Evolutionary conservation across 2,888 invertebrate species (phyloP), one percentile per base, ranked within the genome.

Genomic region (Sisyra terminalis): DNA sequence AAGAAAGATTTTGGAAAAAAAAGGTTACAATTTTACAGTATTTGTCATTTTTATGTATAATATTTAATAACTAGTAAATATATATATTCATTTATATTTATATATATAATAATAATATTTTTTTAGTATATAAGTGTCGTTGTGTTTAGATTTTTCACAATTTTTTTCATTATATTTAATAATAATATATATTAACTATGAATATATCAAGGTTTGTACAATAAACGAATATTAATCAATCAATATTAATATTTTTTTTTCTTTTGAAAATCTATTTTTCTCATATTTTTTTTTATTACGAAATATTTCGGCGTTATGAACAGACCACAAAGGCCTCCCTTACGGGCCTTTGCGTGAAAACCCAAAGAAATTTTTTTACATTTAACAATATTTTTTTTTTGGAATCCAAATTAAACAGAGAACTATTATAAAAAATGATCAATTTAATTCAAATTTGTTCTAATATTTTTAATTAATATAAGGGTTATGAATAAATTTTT

Each of bases 91-190:
- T 32, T 34, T 41, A 34, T 40, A 15, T 40, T 40, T 31, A 30
- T 24, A 38, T 38, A 38, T 24, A 34, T 34, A 14, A 34, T 34
- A 14, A 13, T 47, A 42, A 45, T 48, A n/a, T n/a, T n/a, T n/a
- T 48, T 50, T 51, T 51, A 46, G 44, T 44, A 53, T 57, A 58
- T 56, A 59, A 54, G 63, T 63, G 63, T 63, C 63, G 63, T 63
- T 63, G 63, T 63, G 61, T 63, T 59, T 52, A 52, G 41, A 41
- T 18, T 34, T 34, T 41, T 41, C 34, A 17, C 17, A 15, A 9
- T 15, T 17, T 15, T 37, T 18, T 18, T 37, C 11, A 37, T 37
- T 37, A 17, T 18, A 17, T 37, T 16, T 17, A 16, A 17, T 17
- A 15, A n/a, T n/a, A n/a, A n/a, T n/a, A 16, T 37, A 37, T 17